Conservation (phyloP, 2,797 vertebrate genomes). For the Psittacula derbiana region DNA sequence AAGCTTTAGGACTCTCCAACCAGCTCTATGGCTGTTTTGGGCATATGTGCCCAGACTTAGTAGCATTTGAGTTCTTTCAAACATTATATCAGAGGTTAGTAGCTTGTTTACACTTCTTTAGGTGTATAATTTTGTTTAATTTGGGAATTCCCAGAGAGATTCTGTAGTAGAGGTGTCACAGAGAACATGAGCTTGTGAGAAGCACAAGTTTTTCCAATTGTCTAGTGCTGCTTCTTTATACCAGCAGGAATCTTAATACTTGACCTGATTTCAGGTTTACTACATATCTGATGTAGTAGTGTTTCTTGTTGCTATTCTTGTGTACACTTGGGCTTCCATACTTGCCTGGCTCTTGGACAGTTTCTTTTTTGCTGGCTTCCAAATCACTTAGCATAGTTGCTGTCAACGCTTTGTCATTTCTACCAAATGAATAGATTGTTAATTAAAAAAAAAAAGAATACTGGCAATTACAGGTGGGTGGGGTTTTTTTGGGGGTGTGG, state of each 20-base stretch:
- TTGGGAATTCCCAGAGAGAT: neutral
- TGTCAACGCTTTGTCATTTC: neutral
- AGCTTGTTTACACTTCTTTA: neutral
- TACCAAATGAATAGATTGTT: neutral
- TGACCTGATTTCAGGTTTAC: neutral
- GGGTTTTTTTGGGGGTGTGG: neutral
- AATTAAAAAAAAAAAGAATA: neutral
- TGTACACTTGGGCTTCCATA: neutral
- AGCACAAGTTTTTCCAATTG: neutral
- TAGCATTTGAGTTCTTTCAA: neutral
- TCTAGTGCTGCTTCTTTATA: neutral
- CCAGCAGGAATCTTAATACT: neutral
- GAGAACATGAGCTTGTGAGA: neutral
- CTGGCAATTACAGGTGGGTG: neutral
- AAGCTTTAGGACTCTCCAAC: neutral
- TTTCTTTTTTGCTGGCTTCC: neutral
- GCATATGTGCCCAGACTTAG: neutral
- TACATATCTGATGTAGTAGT: rapidly evolving
- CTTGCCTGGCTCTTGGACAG: neutral
- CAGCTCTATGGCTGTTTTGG: neutral
- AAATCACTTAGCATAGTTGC: neutral
- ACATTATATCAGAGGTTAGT: neutral
- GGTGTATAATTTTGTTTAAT: neutral
- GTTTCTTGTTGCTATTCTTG: neutral
- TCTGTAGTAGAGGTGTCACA: neutral